phyloP scores from a whole-genome alignment of 2,797 vertebrate species.

The Notoglanidium macrostoma region DNA sequence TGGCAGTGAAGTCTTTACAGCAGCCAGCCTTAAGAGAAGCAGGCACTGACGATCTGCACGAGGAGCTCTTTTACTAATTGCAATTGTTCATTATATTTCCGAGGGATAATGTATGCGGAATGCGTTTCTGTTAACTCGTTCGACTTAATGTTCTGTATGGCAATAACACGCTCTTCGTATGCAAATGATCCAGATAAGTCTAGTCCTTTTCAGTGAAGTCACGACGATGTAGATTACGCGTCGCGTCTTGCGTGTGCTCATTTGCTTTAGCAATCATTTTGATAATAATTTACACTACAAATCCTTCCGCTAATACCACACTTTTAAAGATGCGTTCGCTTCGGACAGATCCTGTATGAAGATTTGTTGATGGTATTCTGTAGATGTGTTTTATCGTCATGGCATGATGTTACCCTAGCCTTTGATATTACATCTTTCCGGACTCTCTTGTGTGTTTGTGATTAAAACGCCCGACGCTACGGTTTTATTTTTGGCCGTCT shows the following conservation, averaged over 20 bases:
- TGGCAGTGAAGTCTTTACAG: slow-evolving; percentile 58
- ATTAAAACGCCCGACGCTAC: slow-evolving; percentile 65
- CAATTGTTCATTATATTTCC: slow-evolving; percentile 51
- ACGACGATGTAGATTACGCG: neutral
- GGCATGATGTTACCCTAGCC: neutral
- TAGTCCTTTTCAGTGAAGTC: neutral
- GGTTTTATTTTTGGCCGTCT: slow-evolving; percentile 56
- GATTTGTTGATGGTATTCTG: neutral
- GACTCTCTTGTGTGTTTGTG: slow-evolving; percentile 43
- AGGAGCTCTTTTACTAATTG: slow-evolving; percentile 38
- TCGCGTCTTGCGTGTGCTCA: neutral
- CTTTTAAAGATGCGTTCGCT: neutral
- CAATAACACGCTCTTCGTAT: neutral
- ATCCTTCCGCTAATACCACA: neutral
- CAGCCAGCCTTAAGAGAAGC: slow-evolving; percentile 51
- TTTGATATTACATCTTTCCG: neutral
- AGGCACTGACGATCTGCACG: slow-evolving; percentile 43
- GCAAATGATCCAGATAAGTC: neutral
- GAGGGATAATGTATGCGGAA: neutral
- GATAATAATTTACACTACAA: neutral
- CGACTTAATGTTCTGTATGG: neutral
- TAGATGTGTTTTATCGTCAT: neutral
- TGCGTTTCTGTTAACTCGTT: slow-evolving; percentile 12
- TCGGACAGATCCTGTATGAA: neutral
- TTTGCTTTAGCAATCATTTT: neutral